Evolutionary conservation across 2,797 vertebrate genomes (phyloP), one percentile per base, ranked within the genome.

Genomic region (Hephaestus fuliginosus): DNA sequence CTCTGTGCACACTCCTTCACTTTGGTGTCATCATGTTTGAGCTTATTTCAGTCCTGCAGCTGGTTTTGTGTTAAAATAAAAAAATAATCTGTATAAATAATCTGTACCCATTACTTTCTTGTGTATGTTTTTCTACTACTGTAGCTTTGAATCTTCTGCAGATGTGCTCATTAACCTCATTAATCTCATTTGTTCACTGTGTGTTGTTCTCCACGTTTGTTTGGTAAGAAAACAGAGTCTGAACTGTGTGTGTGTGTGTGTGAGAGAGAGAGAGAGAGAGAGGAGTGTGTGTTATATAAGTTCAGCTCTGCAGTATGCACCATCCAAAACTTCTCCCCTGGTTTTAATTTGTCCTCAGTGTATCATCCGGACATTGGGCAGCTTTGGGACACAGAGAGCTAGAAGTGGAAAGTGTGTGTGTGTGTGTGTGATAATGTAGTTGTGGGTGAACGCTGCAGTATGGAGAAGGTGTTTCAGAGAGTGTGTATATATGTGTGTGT

Each of bases 401-500:
- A 69, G 30, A 30, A 2, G 3, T 25, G 25, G 25, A 25, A 10
- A 25, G 25, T 57, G 55, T 69, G 51, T 5, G 3, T 74, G 57
- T 51, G 43, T 22, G 69, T 44, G 36, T 25, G 1, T 62, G 41
- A 14, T 22, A 11, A 14, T 52, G 20, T 64, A n/a, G 28, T 36
- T 61, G 36, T 7, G 7, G 39, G 56, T n/a, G 66, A 69, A 36
- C 57, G 33, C 67, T 81, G 72, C 75, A 81, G 75, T 65, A 39
- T 51, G 33, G 60, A 51, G 44, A 51, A 20, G 14, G 66, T 72
- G 52, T 52, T 51, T 49, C 12, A 22, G 11, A 51, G 60, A 56
- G 39, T 28, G 52, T 58, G 36, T 22, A 53, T 39, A 20, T 58
- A 36, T 55, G 36, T 76, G 25, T 75, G 51, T 48, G 62, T 60